These are phyloP conservation scores for Turdus rufiventris DNA, from an alignment of 2,113 vertebrate genomes.

Conservation along the genomic window DNA sequence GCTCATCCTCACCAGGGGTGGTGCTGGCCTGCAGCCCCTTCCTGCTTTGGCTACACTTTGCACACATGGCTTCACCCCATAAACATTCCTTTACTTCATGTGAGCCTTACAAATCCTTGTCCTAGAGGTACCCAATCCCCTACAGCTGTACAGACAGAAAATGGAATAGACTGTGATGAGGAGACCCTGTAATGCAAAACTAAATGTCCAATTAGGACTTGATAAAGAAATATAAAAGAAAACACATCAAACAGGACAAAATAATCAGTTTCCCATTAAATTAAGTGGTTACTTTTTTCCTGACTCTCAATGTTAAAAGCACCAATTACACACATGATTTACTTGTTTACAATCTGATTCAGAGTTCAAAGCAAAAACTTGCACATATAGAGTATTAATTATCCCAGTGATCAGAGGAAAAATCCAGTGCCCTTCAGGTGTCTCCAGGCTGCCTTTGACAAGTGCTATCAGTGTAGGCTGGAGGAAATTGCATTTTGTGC, in stretches of 20 bases:
- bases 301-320: background rate
- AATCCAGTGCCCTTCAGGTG: background rate
- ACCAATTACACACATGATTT: background rate
- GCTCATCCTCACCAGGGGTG: background rate
- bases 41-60: background rate
- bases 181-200: background rate
- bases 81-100: background rate
- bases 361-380: background rate
- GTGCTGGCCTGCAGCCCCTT: background rate
- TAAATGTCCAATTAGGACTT: background rate
- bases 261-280: slow-evolving; percentile 22
- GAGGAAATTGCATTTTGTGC: background rate
- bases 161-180: background rate
- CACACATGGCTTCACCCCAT: background rate
- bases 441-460: background rate
- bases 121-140: background rate
- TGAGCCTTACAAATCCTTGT: background rate
- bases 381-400: background rate
- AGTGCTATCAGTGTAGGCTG: background rate
- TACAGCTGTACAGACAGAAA: background rate
- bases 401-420: background rate
- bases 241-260: background rate
- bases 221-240: slow-evolving; percentile 8
- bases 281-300: background rate
- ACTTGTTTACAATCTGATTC: background rate